Base-by-base conservation (phyloP, 2,888 invertebrate species). In the Nudaria mundana region DNA sequence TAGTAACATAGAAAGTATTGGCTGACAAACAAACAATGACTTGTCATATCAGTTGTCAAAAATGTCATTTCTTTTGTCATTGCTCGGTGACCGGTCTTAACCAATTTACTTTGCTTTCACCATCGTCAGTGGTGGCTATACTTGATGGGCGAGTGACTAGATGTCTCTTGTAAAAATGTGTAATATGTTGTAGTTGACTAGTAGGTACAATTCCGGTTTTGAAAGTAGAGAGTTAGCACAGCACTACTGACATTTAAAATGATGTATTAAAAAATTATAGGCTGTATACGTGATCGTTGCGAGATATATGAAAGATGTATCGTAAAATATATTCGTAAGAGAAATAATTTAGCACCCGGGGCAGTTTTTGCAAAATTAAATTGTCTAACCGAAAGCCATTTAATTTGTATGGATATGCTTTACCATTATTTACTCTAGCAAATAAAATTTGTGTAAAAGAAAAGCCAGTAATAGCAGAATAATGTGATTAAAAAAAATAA, bases 161-260 rank as follows among this genome's bases (percentile, higher is more conserved):
- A 45, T 23, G 43, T 59, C 63, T 52, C 44, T 50, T 49, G 52
- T 42, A 41, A 34, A 34, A 47, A 35, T 30, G 13, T 50, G 40
- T 61, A 56, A 57, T 49, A 51, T 28, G 54, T 55, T 61, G 66
- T 68, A 68, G 67, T 64, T 50, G 54, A 52, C 41, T 24, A 20
- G 20, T 20, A 20, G 7, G 7, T 20, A 44, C 57, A 60, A 76
- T 70, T 67, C 79, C 72, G 74, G 76, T 75, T 80, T 79, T 67
- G 81, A 81, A 82, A 82, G 79, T 71, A 45, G 65, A 58, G 50
- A 69, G 59, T 48, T 40, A 45, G 50, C 62, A 63, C 63, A 63
- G 65, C 63, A 72, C 57, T 62, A 59, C 70, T 66, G 64, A 63
- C 65, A 54, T 60, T 67, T 55, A 56, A 66, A 66, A 68, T n/a